A percentile compares a stretch with the other conserved stretches of the same genome.
phyloP scores from a whole-genome alignment of 2,888 invertebrate genomes.

The Horisme vitalbata region DNA sequence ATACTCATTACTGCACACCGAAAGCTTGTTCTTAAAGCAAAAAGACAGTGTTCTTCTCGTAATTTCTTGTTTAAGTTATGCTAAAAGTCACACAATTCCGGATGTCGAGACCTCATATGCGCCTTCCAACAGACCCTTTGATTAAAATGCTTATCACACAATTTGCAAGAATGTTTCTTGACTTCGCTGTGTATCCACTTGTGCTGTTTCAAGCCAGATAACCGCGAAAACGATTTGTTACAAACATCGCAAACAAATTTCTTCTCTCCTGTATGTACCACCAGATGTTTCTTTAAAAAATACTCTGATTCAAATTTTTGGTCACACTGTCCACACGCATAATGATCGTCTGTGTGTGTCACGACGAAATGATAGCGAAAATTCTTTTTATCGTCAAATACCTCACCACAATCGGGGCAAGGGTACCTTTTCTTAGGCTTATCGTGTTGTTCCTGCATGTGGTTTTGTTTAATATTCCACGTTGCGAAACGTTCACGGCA shows the following conservation, averaged over 20 bases:
- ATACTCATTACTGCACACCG: too few relatives aligned
- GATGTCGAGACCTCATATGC: conserved; percentile 61
- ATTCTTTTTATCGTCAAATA: conserved; percentile 36
- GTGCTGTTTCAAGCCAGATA: conserved; percentile 45
- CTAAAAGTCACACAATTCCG: conserved; percentile 44
- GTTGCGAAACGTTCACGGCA: conserved; percentile 48
- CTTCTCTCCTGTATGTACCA: conserved; percentile 47
- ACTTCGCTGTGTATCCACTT: conserved; percentile 54
- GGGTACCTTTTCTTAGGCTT: conserved; percentile 34
- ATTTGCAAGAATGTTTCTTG: conserved; percentile 46
- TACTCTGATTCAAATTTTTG: conserved; percentile 47
- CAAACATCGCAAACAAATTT: conserved; percentile 44
- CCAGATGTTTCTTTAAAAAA: conserved; percentile 39
- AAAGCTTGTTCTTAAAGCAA: too few relatives aligned
- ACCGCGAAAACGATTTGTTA: conserved; percentile 48
- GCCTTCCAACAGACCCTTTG: conserved; percentile 53
- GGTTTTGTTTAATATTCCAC: conserved; percentile 42
- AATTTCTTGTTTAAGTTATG: background rate
- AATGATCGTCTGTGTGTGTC: conserved; percentile 44
- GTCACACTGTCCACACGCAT: conserved; percentile 46
- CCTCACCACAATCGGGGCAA: conserved; percentile 49
- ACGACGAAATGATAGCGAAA: conserved; percentile 46
- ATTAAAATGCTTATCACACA: conserved; percentile 50
- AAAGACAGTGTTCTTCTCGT: too few relatives aligned
- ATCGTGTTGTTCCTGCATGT: conserved; percentile 42